Conservation (phyloP, 2,797 vertebrate species). For the Enteromius paludinosus region DNA sequence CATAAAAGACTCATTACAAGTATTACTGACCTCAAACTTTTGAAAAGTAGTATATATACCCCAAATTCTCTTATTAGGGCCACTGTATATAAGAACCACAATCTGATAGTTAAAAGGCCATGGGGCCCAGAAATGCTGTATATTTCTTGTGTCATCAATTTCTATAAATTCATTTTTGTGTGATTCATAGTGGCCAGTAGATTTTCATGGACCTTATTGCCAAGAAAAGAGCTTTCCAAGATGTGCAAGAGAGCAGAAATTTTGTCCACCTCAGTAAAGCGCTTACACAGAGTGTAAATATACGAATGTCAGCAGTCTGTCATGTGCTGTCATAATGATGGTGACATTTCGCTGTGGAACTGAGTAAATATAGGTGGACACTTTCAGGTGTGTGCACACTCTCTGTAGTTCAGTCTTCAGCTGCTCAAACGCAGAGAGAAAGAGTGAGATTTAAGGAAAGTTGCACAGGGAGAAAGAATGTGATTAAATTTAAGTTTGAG, state of each 20-base stretch:
- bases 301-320: constrained; percentile 47
- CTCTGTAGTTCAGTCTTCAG: constrained; percentile 71
- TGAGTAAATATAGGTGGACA: constrained; percentile 71
- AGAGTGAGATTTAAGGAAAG: constrained; percentile 44
- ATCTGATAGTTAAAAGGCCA: constrained; percentile 4
- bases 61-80: not conserved
- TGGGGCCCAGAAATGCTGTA: not conserved
- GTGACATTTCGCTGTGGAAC: constrained; percentile 66
- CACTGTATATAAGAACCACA: not conserved
- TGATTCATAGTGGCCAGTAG: constrained; percentile 33
- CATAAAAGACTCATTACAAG: not conserved
- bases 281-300: constrained; percentile 60
- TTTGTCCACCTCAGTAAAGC: constrained; percentile 32
- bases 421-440: constrained; percentile 57
- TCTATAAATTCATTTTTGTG: constrained; percentile 21
- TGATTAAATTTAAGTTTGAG: constrained; percentile 50
- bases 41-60: not conserved
- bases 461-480: constrained; percentile 49
- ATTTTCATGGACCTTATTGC: constrained; percentile 34
- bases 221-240: constrained; percentile 28
- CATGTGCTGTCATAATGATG: constrained; percentile 58
- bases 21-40: not conserved
- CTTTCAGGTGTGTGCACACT: constrained; percentile 53
- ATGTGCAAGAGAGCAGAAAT: constrained; percentile 46
- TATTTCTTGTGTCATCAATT: constrained; percentile 37